Evolutionary conservation across 2,113 vertebrate genomes (phyloP).

Genomic region (Platichthys stellatus): DNA sequence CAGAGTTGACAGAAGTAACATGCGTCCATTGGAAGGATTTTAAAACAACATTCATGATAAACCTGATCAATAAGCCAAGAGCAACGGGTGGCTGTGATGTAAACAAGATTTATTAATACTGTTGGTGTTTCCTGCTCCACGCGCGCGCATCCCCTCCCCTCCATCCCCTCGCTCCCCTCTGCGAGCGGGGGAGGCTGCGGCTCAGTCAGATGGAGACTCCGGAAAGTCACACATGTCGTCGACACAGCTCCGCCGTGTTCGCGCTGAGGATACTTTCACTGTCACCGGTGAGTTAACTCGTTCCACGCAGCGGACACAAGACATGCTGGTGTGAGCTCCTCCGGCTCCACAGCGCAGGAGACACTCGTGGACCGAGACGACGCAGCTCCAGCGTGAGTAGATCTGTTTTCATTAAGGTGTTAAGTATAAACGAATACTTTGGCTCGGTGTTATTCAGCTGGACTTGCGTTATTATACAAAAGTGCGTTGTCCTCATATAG

Average conservation of each 20-base stretch:
- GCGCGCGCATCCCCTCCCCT: slow-evolving; percentile 4
- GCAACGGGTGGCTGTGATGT: background rate
- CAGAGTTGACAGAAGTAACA: background rate
- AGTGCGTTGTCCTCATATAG: background rate
- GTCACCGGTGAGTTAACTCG: background rate
- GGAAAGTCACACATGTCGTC: slow-evolving; percentile 24
- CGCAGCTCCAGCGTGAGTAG: slow-evolving; percentile 58
- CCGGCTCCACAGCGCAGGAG: background rate
- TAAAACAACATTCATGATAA: background rate
- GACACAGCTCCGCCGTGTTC: background rate
- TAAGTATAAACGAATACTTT: background rate
- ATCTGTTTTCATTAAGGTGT: background rate
- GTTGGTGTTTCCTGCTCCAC: slow-evolving; percentile 2
- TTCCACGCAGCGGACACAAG: background rate
- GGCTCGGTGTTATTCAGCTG: background rate
- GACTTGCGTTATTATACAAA: background rate
- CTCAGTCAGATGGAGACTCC: slow-evolving; percentile 54
- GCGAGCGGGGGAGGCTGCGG: background rate
- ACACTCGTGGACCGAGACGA: slow-evolving; percentile 18
- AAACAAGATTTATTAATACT: background rate
- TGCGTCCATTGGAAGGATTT: too few relatives aligned
- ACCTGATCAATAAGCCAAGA: background rate
- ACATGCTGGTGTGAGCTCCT: background rate
- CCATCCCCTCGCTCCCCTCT: background rate
- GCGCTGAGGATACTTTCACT: background rate